A percentile compares a stretch with the other conserved stretches of the same genome.
phyloP scores from a whole-genome alignment of 2,888 invertebrate genomes.

The Eupeodes latifasciatus region DNA sequence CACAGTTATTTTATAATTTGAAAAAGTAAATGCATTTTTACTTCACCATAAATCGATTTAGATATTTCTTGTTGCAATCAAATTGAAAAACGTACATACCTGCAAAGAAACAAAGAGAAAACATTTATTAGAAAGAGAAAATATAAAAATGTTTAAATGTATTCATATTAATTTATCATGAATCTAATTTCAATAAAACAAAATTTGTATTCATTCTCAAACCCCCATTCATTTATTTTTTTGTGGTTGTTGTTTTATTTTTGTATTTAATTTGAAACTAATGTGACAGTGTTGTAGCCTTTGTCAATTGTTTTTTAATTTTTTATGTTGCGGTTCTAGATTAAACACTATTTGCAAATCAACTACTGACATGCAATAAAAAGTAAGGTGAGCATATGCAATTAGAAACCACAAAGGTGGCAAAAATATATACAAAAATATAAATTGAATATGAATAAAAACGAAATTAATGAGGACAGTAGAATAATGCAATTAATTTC shows the following conservation, averaged over 20 bases:
- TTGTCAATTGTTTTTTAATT: conserved; percentile 45
- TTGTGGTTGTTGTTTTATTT: conserved; percentile 27
- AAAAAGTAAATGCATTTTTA: not conserved
- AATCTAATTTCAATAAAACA: conserved; percentile 28
- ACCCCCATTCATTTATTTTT: conserved; percentile 39
- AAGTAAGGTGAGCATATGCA: conserved; percentile 42
- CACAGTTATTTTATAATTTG: too few species aligned
- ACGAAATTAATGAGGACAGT: conserved; percentile 49
- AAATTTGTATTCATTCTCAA: not conserved
- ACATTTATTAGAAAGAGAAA: not conserved
- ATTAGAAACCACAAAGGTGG: conserved; percentile 61
- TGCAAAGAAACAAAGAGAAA: conserved; percentile 6
- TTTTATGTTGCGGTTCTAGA: conserved; percentile 58
- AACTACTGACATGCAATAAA: conserved; percentile 36
- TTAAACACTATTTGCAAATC: conserved; percentile 47
- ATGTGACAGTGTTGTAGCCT: conserved; percentile 59
- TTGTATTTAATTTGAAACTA: conserved; percentile 29
- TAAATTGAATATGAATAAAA: not conserved
- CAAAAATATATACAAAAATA: conserved; percentile 14
- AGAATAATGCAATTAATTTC: conserved; percentile 67
- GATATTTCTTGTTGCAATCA: not conserved
- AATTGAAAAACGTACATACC: not conserved
- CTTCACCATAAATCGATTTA: not conserved
- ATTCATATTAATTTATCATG: conserved; percentile 46
- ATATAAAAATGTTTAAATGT: not conserved